Base-by-base conservation (phyloP, 2,888 invertebrate species). In the Kryphioiulus occultus region DNA sequence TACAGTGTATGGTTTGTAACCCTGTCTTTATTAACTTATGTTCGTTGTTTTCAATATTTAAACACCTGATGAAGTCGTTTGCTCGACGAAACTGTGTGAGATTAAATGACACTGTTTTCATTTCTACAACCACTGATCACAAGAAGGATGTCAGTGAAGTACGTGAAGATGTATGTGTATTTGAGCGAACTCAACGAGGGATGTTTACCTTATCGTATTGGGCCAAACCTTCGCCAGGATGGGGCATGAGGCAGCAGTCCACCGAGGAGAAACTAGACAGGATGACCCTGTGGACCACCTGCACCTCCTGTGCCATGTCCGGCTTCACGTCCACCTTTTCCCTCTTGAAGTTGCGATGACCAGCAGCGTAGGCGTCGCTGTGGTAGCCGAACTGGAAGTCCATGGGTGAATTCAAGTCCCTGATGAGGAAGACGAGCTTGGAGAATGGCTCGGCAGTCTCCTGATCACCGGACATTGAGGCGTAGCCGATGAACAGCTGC, bases 211-310 rank as follows among this genome's bases (percentile, higher is more conserved):
- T 47, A 22, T 85, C 85, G 15, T 85, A 9, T 17, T 30, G 26
- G 10, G 85, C 85, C 44, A 85, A 17, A 2, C 26, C 85, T 44
- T 85, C 44, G 4, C 85, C 85, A 19, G 85, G 85, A 44, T 85
- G 44, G 3, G 85, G 85, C 39, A 85, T 42, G 17, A 85, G 22
- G 22, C 44, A 85, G 26, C 42, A 35, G 15, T 3, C 85, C 26
- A 44, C 85, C 9, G n/a, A 19, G 19, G 7, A 4, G 22, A 85
- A 85, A 3, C 44, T 85, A 10, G 15, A 15, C 44, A 85, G 22
- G 44, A 85, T 44, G 3, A 44, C 85, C 4, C 26, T n/a, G 19
- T 15, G 85, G 5, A 44, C 44, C 3, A 9, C 30, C 22, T 12
- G 42, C n/a, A n/a, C 22, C 22, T 85, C 42, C 22, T 44, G 17